phyloP scores from a whole-genome alignment of 2,888 invertebrate species.

The Gisinianus flammeolus region DNA sequence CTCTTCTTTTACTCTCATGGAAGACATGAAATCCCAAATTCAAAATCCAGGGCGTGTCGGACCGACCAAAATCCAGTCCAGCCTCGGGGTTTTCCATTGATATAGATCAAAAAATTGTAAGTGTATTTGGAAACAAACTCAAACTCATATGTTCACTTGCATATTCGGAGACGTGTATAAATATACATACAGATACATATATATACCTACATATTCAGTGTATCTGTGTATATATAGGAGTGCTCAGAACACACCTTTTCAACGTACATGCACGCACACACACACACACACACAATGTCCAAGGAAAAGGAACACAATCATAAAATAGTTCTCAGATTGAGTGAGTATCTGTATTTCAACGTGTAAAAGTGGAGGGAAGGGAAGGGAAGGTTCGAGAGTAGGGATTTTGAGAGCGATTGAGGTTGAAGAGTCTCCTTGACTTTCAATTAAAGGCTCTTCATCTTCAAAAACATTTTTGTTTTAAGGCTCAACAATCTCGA shows the following conservation, averaged over 20 bases:
- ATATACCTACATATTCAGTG: no score
- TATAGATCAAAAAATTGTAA: slow-evolving; percentile 29
- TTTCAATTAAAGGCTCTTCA: slow-evolving; percentile 40
- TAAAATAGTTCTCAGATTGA: neutral
- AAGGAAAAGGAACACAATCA: neutral
- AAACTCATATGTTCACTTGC: no score
- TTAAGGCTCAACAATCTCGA: slow-evolving; percentile 32
- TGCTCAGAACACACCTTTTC: neutral
- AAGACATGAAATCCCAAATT: neutral
- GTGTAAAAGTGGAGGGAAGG: neutral
- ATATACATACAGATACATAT: no score
- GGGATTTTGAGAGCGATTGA: slow-evolving; percentile 21
- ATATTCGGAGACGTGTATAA: no score
- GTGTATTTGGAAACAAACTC: neutral
- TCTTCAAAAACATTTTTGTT: slow-evolving; percentile 38
- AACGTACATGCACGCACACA: neutral
- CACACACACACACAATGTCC: neutral
- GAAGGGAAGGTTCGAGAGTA: neutral
- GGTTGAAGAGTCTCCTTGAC: slow-evolving; percentile 35
- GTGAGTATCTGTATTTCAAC: neutral
- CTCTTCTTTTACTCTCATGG: neutral
- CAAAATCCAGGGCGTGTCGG: slow-evolving; percentile 37
- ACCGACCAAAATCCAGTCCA: slow-evolving; percentile 37
- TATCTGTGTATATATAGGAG: no score
- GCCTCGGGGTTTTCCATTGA: slow-evolving; percentile 30